Conservation (phyloP, 2,888 invertebrate genomes). For the Tenodera sinensis region DNA sequence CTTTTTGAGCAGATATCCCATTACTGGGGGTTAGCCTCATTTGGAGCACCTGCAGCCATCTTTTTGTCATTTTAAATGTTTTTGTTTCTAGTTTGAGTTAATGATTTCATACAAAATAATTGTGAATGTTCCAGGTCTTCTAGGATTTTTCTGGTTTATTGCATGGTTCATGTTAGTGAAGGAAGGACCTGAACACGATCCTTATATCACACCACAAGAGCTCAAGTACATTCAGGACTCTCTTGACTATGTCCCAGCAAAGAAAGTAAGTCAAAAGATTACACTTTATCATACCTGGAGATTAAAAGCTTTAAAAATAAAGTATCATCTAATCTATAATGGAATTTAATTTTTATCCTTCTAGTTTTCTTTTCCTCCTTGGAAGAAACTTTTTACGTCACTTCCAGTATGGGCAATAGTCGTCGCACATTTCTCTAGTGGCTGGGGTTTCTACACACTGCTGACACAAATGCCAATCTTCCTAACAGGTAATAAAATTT, state of each 20-base stretch:
- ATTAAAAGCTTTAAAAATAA: too few species aligned
- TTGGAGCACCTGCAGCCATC: too few species aligned
- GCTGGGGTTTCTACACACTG: slow-evolving; percentile 86
- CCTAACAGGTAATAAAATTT: slow-evolving; percentile 53
- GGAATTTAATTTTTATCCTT: too few species aligned
- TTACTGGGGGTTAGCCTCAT: too few species aligned
- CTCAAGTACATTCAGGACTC: slow-evolving; percentile 64
- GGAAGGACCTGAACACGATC: slow-evolving; percentile 72
- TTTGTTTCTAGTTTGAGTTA: too few species aligned
- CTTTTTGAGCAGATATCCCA: too few species aligned
- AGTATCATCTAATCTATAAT: too few species aligned
- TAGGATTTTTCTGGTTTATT: slow-evolving; percentile 68
- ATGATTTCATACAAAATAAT: too few species aligned
- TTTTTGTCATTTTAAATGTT: too few species aligned
- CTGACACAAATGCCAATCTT: slow-evolving; percentile 79
- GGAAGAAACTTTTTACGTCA: slow-evolving; percentile 70
- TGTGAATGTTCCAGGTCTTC: slow-evolving; percentile 48
- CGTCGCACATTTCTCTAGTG: slow-evolving; percentile 79
- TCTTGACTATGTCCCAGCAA: slow-evolving; percentile 38
- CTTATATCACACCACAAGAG: slow-evolving; percentile 67
- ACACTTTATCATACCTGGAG: too few species aligned
- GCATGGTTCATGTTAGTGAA: slow-evolving; percentile 67
- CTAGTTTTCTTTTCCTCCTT: slow-evolving; percentile 23
- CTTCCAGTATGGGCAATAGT: slow-evolving; percentile 80
- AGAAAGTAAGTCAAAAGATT: not conserved